Base-by-base conservation (phyloP, 2,888 invertebrate genomes). In the Ichneumoninae sp. region DNA sequence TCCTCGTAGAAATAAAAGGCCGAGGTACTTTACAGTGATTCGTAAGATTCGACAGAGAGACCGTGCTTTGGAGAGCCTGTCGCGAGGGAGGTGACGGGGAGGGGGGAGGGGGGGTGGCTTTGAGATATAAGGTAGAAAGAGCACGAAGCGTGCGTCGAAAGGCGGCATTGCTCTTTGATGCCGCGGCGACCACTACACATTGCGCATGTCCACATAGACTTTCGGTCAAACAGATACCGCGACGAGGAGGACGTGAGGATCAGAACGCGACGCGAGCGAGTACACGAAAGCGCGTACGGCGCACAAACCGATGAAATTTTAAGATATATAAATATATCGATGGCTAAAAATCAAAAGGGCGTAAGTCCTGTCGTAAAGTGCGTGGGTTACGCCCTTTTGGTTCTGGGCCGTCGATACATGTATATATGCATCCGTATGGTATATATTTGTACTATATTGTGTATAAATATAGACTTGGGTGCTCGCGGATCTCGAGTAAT, bases 121-220 rank as follows among this genome's bases (percentile, higher is more conserved):
- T 22, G 30, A 30, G 30, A 60, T 60, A 60, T 26, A 30, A 65
- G 22, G 50, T 22, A 75, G 52, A 30, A 30, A 44, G 44, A 44
- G 22, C 16, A 50, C 19, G 30, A 90, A 90, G 89, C 88, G 87
- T 88, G 90, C 92, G 93, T 87, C 91, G 92, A 90, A 92, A 85
- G 82, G 82, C 82, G 82, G 84, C 84, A 57, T 85, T 68, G 76
- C 52, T 82, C 72, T 93, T 93, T 91, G 92, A 91, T 93, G 92
- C 91, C 89, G 86, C 83, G 84, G 80, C 84, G 79, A 81, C 62
- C 84, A 81, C 80, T 74, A 62, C 71, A 74, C 78, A 78, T 57
- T 69, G 82, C 81, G 81, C 75, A 66, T 78, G 78, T 66, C 57
- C 78, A 74, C 77, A 78, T 65, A 89, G 89, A 88, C 88, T 88